Percentiles rank a stretch among this genome's conserved stretches.
Conservation (phyloP, 35 echinoderm and acorn worm genomes). For the Apostichopus parvimensis region DNA sequence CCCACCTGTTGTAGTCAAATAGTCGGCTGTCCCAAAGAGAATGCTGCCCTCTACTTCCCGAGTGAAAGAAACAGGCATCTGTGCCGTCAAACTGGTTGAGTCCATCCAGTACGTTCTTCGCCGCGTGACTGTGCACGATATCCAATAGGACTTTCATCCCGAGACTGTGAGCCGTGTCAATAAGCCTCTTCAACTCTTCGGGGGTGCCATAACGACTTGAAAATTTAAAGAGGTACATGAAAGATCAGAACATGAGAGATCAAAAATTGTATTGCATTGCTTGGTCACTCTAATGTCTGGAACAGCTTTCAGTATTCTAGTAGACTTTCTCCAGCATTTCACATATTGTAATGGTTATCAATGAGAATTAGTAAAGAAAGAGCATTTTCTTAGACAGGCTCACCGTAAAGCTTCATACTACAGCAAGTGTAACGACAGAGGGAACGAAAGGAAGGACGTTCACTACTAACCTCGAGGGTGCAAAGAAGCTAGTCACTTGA, state of each 20-base stretch:
- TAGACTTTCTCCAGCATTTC: no score
- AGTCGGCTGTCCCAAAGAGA: constrained; percentile 90
- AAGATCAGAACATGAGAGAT: no score
- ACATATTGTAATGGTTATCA: no score
- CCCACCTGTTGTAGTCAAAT: constrained; percentile 95
- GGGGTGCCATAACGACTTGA: constrained; percentile 92
- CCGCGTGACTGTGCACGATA: constrained; percentile 96
- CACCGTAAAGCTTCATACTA: no score
- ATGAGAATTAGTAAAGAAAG: no score
- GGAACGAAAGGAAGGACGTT: no score
- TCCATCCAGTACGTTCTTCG: constrained; percentile 94
- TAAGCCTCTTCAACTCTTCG: constrained; percentile 82
- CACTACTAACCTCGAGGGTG: constrained; percentile 74
- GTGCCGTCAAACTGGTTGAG: constrained; percentile 93
- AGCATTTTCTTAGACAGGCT: no score
- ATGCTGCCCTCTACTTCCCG: constrained; percentile 77
- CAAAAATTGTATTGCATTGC: no score
- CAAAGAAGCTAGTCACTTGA: constrained; percentile 98
- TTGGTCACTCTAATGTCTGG: no score
- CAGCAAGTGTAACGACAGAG: no score
- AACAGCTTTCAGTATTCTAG: no score
- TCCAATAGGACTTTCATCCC: constrained; percentile 86
- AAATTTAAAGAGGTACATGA: neutral
- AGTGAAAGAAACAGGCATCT: constrained; percentile 88
- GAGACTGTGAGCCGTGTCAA: constrained; percentile 80